Percentiles rank a stretch among this genome's conserved stretches.
Evolutionary conservation across 2,113 vertebrate genomes (phyloP).

Genomic region (Carassius auratus): DNA sequence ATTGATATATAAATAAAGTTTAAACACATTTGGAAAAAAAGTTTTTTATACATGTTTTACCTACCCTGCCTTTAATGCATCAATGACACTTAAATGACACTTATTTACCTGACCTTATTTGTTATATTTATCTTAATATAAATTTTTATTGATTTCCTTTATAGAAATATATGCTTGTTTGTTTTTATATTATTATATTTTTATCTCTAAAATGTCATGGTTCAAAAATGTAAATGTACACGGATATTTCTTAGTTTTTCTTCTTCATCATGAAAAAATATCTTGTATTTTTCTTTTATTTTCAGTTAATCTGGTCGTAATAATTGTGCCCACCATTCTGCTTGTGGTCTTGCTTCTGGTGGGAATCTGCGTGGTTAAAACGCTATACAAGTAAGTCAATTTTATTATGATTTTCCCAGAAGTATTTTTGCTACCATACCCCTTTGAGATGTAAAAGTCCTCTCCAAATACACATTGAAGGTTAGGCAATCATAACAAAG

Average conservation of each 20-base stretch:
- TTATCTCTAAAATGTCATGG: too few species aligned
- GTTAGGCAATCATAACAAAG: too few species aligned
- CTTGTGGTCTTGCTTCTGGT: constrained; percentile 69
- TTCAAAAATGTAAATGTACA: too few species aligned
- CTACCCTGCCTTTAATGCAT: too few species aligned
- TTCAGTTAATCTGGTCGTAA: constrained; percentile 58
- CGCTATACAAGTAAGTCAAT: constrained; percentile 75
- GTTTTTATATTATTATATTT: too few species aligned
- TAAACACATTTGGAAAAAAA: too few species aligned
- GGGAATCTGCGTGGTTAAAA: constrained; percentile 73
- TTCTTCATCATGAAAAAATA: not conserved
- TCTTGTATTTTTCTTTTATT: not conserved
- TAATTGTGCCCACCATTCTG: constrained; percentile 70
- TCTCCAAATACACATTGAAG: not conserved
- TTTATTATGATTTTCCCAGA: too few species aligned
- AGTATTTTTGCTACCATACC: not conserved
- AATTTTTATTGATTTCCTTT: too few species aligned
- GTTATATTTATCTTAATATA: not conserved
- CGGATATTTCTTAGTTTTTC: too few species aligned
- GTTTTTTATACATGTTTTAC: too few species aligned
- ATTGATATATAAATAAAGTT: too few species aligned
- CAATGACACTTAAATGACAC: not conserved
- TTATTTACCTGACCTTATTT: not conserved
- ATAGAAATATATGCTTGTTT: too few species aligned
- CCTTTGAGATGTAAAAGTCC: not conserved